phyloP scores from a whole-genome alignment of 1,140 invertebrate genomes.

The Aphaenogaster rudis region DNA sequence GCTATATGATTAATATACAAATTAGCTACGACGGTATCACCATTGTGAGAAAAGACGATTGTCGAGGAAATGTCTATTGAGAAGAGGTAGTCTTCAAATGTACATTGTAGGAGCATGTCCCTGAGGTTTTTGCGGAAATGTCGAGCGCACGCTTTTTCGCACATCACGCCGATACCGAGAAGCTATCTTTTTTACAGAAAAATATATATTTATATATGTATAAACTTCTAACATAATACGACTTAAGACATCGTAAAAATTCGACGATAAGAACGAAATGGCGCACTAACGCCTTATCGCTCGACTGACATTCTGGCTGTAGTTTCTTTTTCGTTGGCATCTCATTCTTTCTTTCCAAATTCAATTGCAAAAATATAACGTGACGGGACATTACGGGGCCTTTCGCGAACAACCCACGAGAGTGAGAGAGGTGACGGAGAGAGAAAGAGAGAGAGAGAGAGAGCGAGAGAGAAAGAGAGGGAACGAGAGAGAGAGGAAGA shows the following conservation, averaged over 20 bases:
- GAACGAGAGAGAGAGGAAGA: not conserved
- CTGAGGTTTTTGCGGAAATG: not conserved
- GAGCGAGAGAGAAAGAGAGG: not conserved
- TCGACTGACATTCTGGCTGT: not conserved
- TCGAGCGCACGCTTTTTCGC: not conserved
- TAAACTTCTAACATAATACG: not conserved
- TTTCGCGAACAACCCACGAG: not conserved
- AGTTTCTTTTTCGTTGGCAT: not conserved
- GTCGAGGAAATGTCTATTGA: not conserved
- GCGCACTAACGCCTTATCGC: slow-evolving; percentile 6
- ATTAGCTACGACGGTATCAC: not conserved
- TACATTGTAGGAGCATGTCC: not conserved
- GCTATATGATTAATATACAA: not conserved
- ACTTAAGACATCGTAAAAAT: slow-evolving; percentile 13
- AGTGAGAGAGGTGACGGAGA: not conserved
- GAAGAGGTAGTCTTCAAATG: not conserved
- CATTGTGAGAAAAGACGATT: not conserved
- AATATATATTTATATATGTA: not conserved
- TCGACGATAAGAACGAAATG: slow-evolving; percentile 31
- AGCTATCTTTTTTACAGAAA: not conserved
- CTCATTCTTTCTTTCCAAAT: not conserved
- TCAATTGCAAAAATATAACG: not conserved
- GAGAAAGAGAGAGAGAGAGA: not conserved
- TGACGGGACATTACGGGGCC: not conserved
- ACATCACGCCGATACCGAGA: not conserved